Percentiles rank a stretch among this genome's conserved stretches.
Evolutionary conservation across 2,888 invertebrate species (phyloP).

Genomic region (Cheilosia vulpina): DNA sequence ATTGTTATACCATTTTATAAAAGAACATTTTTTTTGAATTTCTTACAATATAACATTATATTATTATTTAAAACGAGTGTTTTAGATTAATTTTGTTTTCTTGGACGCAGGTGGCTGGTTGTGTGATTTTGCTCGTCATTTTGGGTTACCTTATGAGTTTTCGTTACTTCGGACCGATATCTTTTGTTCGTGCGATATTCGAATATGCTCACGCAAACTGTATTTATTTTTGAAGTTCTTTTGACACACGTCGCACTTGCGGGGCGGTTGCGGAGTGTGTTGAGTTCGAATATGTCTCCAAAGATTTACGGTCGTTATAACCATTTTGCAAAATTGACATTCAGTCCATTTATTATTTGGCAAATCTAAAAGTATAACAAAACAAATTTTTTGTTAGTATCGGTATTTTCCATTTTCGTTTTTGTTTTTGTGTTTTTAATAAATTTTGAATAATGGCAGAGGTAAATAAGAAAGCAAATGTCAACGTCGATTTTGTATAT

Average conservation of each 20-base stretch:
- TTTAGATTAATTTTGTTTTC: slow-evolving; percentile 30
- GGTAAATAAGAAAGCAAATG: slow-evolving; percentile 7
- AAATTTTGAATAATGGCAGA: slow-evolving; percentile 36
- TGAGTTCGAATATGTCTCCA: slow-evolving; percentile 84
- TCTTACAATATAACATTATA: slow-evolving; percentile 26
- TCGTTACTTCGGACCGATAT: slow-evolving; percentile 73
- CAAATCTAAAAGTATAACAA: slow-evolving; percentile 83
- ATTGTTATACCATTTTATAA: slow-evolving; percentile 46
- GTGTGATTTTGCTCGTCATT: slow-evolving; percentile 44
- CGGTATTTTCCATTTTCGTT: slow-evolving; percentile 43
- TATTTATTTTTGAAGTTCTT: slow-evolving; percentile 84
- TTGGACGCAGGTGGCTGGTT: slow-evolving; percentile 75
- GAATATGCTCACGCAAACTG: slow-evolving; percentile 83
- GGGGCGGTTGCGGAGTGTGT: slow-evolving; percentile 83
- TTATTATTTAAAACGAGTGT: slow-evolving; percentile 47
- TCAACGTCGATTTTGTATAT: slow-evolving; percentile 23
- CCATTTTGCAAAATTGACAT: slow-evolving; percentile 84
- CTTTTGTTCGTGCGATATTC: slow-evolving; percentile 84
- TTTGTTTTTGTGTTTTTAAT: slow-evolving; percentile 56
- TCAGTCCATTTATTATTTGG: slow-evolving; percentile 84
- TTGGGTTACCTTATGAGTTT: slow-evolving; percentile 58
- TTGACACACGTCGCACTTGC: slow-evolving; percentile 83
- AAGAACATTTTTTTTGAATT: slow-evolving; percentile 10
- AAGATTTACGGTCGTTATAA: slow-evolving; percentile 84
- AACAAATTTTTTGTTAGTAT: slow-evolving; percentile 76